Base-by-base conservation (phyloP, 1,140 invertebrate species). In the Harlomillsia oculata region DNA sequence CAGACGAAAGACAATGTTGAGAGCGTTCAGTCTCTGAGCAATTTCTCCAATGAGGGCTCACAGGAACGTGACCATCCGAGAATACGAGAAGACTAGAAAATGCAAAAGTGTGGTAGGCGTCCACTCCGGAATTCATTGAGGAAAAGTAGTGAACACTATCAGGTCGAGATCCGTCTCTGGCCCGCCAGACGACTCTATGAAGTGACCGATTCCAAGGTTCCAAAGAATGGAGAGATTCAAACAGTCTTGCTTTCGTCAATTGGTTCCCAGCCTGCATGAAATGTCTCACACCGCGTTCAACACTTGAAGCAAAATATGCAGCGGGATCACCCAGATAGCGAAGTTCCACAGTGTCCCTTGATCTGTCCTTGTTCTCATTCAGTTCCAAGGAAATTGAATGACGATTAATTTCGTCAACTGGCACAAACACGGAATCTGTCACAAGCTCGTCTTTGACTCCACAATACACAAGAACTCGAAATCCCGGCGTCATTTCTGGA, bases 401-500 rank as follows among this genome's bases (percentile, higher is more conserved):
- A 39, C 68, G 66, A 37, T 69, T 69, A 26, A 78, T 76, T 29
- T 73, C 71, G 53, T 76, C 71, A 6, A 82, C 75, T 48, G 79
- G 79, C 45, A 82, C 71, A 48, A 73, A 78, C 6, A 80, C 66
- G 32, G 71, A 72, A 64, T 82, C 80, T 4, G 76, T 67, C 2
- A 81, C 67, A 3, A 82, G 67, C 59, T 78, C 72, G 25, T 67
- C 65, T 5, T 67, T 64, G 30, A 72, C 67, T 1, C 78, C 66
- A 59, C 73, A 72, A 59, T 77, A 80, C 3, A 79, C 78, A 3
- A 82, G 61, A 3, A 82, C 68, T 18, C 72, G 71, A 61, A 79
- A 79, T 1, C 71, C 75, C 0, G 81, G 81, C 8, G 78, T 73
- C 81, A 82, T 82, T 49, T 75, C 73, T 13, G 70, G 50, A 11